Evolutionary conservation across 2,113 vertebrate species (phyloP).

Genomic region (Lepisosteus osseus): DNA sequence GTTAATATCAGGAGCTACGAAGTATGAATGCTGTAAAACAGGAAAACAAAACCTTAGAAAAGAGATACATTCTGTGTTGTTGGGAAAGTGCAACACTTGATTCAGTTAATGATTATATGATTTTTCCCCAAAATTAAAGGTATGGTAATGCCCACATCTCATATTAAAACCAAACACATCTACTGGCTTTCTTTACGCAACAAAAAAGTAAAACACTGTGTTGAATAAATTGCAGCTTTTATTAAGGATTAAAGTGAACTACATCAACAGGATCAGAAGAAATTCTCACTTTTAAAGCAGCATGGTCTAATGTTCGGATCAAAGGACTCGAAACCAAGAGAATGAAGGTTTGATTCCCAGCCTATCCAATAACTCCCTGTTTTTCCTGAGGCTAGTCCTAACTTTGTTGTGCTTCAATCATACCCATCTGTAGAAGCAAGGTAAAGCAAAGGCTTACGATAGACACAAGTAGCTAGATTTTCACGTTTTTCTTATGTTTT

Average conservation of each 20-base stretch:
- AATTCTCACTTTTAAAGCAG: slow-evolving; percentile 65
- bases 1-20: slow-evolving; percentile 91
- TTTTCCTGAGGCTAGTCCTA: slow-evolving; percentile 24
- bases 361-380: slow-evolving; percentile 1
- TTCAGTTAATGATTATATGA: too few relatives aligned
- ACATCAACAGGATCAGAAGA: slow-evolving; percentile 57
- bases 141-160: too few relatives aligned
- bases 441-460: too few relatives aligned
- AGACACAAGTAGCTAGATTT: too few relatives aligned
- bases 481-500: too few relatives aligned
- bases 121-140: too few relatives aligned
- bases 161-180: too few relatives aligned
- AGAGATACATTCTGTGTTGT: neutral
- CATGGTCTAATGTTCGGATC: slow-evolving; percentile 62
- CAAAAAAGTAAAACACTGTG: slow-evolving; percentile 48
- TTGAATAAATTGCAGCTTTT: slow-evolving; percentile 59
- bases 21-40: slow-evolving; percentile 83
- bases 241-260: slow-evolving; percentile 62
- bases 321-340: slow-evolving; percentile 56
- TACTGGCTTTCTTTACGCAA: too few relatives aligned
- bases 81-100: too few relatives aligned
- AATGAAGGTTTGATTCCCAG: slow-evolving; percentile 46
- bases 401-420: slow-evolving; percentile 27
- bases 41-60: slow-evolving; percentile 26
- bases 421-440: slow-evolving; percentile 32